Percentiles rank a stretch among this genome's conserved stretches.
Evolutionary conservation across 1,140 invertebrate genomes (phyloP).

Genomic region (Calycopis cecrops): DNA sequence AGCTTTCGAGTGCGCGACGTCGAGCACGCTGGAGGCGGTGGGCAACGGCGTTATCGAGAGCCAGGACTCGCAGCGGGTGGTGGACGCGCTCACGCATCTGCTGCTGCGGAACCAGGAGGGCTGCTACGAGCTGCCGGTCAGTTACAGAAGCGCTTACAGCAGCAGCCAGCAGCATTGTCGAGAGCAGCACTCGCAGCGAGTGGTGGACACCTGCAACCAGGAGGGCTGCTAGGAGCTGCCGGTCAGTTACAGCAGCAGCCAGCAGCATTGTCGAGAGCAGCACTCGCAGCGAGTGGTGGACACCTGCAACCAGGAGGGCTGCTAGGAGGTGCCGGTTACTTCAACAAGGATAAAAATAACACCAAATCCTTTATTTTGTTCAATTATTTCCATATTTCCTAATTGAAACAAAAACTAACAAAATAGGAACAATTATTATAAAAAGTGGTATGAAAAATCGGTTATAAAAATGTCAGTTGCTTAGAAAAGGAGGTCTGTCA

Average conservation of each 20-base stretch:
- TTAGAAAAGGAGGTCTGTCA: too few species aligned
- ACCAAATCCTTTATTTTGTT: too few species aligned
- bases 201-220: constrained; percentile 67
- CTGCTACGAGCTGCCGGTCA: constrained; percentile 46
- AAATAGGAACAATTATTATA: too few species aligned
- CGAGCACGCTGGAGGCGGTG: constrained; percentile 60
- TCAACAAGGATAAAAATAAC: too few species aligned
- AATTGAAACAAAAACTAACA: too few species aligned
- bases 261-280: constrained; percentile 56
- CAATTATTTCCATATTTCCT: too few species aligned
- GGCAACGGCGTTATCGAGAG: constrained; percentile 61
- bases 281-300: constrained; percentile 60
- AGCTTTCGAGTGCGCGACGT: constrained; percentile 56
- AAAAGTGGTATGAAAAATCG: too few species aligned
- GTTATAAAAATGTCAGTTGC: too few species aligned
- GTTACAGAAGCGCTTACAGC: constrained; percentile 19
- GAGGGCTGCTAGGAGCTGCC: constrained; percentile 48
- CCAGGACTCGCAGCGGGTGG: constrained; percentile 55
- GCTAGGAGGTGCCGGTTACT: constrained; percentile 51
- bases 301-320: constrained; percentile 60
- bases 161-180: constrained; percentile 58
- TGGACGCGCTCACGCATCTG: constrained; percentile 59
- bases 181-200: constrained; percentile 52
- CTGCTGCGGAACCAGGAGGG: constrained; percentile 62
- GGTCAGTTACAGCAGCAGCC: constrained; percentile 49